Evolutionary conservation across 2,797 vertebrate species (phyloP), one percentile per base, ranked within the genome.

Genomic region (Champsocephalus esox): DNA sequence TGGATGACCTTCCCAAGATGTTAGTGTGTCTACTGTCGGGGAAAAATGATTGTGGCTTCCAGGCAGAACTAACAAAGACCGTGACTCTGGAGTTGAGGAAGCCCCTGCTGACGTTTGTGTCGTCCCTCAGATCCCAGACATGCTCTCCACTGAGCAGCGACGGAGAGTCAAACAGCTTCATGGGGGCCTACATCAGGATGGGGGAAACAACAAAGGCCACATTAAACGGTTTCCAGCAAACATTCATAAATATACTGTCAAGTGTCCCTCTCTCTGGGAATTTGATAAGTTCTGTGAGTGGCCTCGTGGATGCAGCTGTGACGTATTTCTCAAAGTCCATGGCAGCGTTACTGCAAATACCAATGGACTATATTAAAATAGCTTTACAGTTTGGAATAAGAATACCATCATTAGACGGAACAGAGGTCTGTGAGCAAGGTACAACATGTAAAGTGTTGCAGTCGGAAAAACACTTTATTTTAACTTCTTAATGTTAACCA

Each of bases 381-480:
- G 92, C 84, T 46, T 76, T 96, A 75, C 93, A 96, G 78, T 84
- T 96, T 71, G 92, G 90, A 45, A 90, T 95, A 9, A 69, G 82
- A 60, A 56, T 92, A 21, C 94, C 95, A 5, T 82, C 82, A 44
- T 60, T 94, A 70, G 87, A 94, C 12, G 62, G 69, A 75, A 61
- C 17, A 19, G 88, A 90, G 13, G 87, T 82, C 45, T 96, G 95
- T 76, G 72, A 83, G n/a, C 92, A 95, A 94, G 94, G 95, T 96
- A 73, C 77, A 43, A 11, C 5, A 5, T 19, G 13, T 55, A 12
- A 0, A 45, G 3, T 16, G 14, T 44, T 19, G 52, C 32, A 8
- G 9, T 34, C 1, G 13, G 6, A 44, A 48, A 21, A 28, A 16
- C 9, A 10, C 3, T 51, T 49, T 9, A 32, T 58, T 48, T 24